Conservation (phyloP, 2,888 invertebrate genomes). For the Polia nebulosa region DNA sequence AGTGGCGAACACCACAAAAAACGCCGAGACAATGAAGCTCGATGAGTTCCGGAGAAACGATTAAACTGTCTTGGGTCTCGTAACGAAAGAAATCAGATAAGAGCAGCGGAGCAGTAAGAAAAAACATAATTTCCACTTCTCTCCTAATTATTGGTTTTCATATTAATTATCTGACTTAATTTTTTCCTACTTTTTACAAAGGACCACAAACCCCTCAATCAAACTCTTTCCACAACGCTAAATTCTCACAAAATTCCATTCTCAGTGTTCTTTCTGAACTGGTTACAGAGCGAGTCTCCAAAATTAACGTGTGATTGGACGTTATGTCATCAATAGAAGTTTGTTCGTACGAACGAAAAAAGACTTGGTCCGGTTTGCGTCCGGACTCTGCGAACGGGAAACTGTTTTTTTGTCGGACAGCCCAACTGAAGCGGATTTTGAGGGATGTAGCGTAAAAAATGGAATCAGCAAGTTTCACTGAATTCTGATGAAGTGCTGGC, state of each 20-base stretch:
- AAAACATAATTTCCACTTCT: too few relatives aligned
- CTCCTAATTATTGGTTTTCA: too few relatives aligned
- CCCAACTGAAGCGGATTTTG: background rate
- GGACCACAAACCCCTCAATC: slow-evolving; percentile 2
- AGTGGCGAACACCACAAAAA: too few relatives aligned
- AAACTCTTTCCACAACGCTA: background rate
- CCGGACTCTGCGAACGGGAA: slow-evolving; percentile 1
- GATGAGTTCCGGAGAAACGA: too few relatives aligned
- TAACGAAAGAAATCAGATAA: too few relatives aligned
- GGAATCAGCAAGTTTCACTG: slow-evolving; percentile 12
- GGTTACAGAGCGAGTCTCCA: slow-evolving; percentile 37
- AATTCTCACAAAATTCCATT: background rate
- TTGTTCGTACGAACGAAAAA: slow-evolving; percentile 31
- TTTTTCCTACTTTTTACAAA: slow-evolving; percentile 17
- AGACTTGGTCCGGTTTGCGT: slow-evolving; percentile 13
- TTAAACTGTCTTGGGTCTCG: too few relatives aligned
- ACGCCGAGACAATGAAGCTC: too few relatives aligned
- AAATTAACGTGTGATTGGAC: slow-evolving; percentile 36
- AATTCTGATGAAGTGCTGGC: slow-evolving; percentile 6
- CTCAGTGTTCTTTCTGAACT: slow-evolving; percentile 21
- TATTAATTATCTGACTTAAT: slow-evolving; percentile 19
- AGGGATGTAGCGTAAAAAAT: slow-evolving; percentile 29
- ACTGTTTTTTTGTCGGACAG: slow-evolving; percentile 20
- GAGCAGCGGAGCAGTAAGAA: too few relatives aligned
- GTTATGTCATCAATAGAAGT: slow-evolving; percentile 40